Conservation (phyloP, 1,140 invertebrate species). For the Lucilia sericata region DNA sequence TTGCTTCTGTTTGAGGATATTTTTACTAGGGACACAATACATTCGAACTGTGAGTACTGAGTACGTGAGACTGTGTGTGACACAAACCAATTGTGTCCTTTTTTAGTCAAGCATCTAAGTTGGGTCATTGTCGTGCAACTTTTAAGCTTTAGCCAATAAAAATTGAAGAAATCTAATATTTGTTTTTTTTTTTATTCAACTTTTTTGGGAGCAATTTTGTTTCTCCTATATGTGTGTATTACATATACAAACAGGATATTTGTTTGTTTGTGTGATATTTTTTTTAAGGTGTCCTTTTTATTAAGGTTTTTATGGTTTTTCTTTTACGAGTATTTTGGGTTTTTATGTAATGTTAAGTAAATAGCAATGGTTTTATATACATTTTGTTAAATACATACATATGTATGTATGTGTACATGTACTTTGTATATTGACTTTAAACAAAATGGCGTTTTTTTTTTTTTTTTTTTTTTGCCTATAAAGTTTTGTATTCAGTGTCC, state of each 20-base stretch:
- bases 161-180: conserved; percentile 37
- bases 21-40: conserved; percentile 39
- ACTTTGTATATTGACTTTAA: background rate
- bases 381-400: background rate
- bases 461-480: background rate
- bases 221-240: background rate
- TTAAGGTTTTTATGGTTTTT: background rate
- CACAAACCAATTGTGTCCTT: conserved; percentile 43
- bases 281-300: conserved; percentile 16
- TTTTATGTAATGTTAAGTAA: conserved; percentile 28
- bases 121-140: conserved; percentile 39
- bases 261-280: background rate
- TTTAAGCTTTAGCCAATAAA: conserved; percentile 43
- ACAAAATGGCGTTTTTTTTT: conserved; percentile 31
- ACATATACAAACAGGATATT: conserved; percentile 21
- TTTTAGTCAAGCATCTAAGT: conserved; percentile 38
- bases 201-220: background rate
- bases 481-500: background rate
- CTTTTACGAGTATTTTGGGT: conserved; percentile 9
- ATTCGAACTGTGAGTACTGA: background rate
- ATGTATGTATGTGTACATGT: background rate
- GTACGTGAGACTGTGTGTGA: conserved; percentile 30
- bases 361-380: background rate
- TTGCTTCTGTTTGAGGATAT: background rate
- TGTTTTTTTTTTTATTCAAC: background rate